Base-by-base conservation (phyloP, 2,797 vertebrate genomes). In the Microhierax caerulescens region DNA sequence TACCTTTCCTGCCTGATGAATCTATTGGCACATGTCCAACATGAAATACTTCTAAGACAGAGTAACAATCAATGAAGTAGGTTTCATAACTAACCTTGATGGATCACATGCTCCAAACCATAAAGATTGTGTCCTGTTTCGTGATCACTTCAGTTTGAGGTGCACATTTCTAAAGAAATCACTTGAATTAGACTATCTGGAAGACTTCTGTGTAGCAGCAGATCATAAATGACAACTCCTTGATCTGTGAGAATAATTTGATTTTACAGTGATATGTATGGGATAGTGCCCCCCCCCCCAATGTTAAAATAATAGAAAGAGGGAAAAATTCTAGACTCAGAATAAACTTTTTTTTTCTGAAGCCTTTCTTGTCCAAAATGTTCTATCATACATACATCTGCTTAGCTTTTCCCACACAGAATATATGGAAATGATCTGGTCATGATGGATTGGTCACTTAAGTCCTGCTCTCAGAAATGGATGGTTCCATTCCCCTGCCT, bases 391-490 rank as follows among this genome's bases (percentile, higher is more conserved):
- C 20, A 47, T 53, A 57, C 1, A 23, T 75, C 48, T 86, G 8
- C 54, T 79, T 63, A 84, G 30, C 24, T 96, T 95, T 92, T 8
- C 2, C 39, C 54, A 70, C 30, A 67, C 41, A 93, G n/a, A 88
- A 92, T 53, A n/a, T 34, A n/a, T 3, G 76, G 67, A 76, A 84
- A 56, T 57, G 81, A 79, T 70, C 70, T 82, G 45, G 56, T 87
- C 30, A 30, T 93, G 90, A 95, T 86, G 80, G 63, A 96, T 92
- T 83, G 81, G 32, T 89, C 85, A 90, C 36, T 93, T 89, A 67
- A 41, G 32, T 60, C 95, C 59, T 74, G 25, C 43, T 86, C 56
- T 90, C 68, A 85, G 74, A 93, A 94, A 88, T 34, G 32, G 86
- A 94, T 88, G 3, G 32, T 92, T 93, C 54, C 68, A 82, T 92